Evolutionary conservation across 2,888 invertebrate genomes (phyloP), one percentile per base, ranked within the genome.

Genomic region (Erynnis tages): DNA sequence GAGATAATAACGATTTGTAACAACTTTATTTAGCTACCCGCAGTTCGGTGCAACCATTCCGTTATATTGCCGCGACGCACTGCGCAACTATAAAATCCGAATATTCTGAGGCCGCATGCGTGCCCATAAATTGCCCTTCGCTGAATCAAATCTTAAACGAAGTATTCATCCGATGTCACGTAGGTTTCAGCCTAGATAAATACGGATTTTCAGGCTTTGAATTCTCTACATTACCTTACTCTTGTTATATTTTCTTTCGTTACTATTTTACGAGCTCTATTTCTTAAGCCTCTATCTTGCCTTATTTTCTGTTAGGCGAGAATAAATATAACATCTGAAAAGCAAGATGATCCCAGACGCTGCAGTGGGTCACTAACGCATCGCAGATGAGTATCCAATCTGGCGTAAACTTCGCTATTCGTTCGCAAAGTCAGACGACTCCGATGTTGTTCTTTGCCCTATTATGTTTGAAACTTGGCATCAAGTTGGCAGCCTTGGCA

Each of bases 11-110:
- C n/a, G n/a, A n/a, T n/a, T n/a, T n/a, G n/a, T n/a, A 44, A 17
- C 35, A 27, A 44, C 35, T 35, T 19, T 44, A 34, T 41, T 37
- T 19, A 11, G 7, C 27, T 50, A 34, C 32, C 34, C 41, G 11
- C 27, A 41, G 41, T 29, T 50, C 21, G 19, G 34, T 25, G 50
- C 29, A 46, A 27, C 11, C 37, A 44, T 35, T 44, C 50, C 13
- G 43, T 50, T 47, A 55, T 56, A 54, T 45, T 53, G 38, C 48
- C 52, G 21, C 55, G 60, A 58, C 62, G 62, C 62, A 62, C 29
- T 62, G 62, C 62, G 62, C 57, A 59, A 58, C 54, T 44, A 55
- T 57, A 57, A 53, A 53, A 53, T 55, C 52, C 46, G 54, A 41
- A 56, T 57, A 52, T 46, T 44, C 53, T 52, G 53, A 46, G 50